phyloP scores from a whole-genome alignment of 2,888 invertebrate species.

The Chirona hameri region DNA sequence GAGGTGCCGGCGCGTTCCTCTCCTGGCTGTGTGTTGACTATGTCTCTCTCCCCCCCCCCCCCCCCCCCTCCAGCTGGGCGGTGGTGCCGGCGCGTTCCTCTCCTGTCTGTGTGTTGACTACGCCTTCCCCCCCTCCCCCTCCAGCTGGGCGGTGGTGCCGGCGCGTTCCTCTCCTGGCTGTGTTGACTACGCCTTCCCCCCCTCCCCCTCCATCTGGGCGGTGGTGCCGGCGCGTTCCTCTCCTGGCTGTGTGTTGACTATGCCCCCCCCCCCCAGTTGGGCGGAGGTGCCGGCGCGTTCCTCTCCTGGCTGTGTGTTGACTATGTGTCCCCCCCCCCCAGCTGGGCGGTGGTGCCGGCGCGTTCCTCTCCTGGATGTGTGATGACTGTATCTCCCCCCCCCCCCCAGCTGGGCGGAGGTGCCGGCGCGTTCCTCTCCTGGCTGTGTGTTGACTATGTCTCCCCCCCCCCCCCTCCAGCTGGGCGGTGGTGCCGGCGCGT shows the following conservation, averaged over 20 bases:
- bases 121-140: neutral
- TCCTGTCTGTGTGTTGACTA: too few relatives aligned
- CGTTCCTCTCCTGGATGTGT: neutral
- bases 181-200: neutral
- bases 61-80: slow-evolving; percentile 2
- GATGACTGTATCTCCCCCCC: neutral
- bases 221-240: slow-evolving; percentile 1
- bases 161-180: slow-evolving; percentile 3
- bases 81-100: neutral
- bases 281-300: neutral
- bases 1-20: neutral
- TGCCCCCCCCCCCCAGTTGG: neutral
- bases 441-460: neutral
- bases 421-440: too few relatives aligned
- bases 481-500: neutral
- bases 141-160: neutral
- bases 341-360: neutral
- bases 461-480: neutral
- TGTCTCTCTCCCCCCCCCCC: neutral
- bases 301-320: neutral
- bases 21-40: neutral
- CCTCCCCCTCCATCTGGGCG: neutral
- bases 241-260: neutral
- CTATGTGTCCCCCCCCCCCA: neutral
- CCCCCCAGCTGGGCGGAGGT: neutral